Percentiles rank a stretch among this genome's conserved stretches.
Conservation (phyloP, 2,113 vertebrate species). For the Tyrannus savana region DNA sequence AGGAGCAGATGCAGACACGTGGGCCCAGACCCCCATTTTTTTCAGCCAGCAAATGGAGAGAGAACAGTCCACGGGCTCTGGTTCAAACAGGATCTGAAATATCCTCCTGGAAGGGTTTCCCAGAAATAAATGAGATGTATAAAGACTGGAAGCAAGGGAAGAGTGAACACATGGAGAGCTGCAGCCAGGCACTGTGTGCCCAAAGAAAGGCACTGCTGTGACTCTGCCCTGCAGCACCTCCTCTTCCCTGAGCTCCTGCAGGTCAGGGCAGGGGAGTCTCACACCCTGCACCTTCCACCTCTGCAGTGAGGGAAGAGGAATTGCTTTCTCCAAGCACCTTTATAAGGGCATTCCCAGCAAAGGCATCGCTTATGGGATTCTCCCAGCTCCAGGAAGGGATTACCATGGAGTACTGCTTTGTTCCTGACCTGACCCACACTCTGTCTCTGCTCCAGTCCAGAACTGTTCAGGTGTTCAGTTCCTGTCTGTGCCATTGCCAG, state of each 20-base stretch:
- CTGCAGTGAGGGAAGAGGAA: not conserved
- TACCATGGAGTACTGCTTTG: rapidly evolving
- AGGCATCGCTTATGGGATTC: not conserved
- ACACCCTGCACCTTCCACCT: rapidly evolving
- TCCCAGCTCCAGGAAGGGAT: not conserved
- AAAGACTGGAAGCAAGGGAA: not conserved
- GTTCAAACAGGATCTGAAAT: constrained; percentile 13
- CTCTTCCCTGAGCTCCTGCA: not conserved
- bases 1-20: not conserved
- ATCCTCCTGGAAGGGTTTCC: not conserved
- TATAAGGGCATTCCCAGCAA: not conserved
- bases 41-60: not conserved
- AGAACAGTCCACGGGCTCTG: not conserved
- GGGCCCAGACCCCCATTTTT: not conserved
- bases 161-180: not conserved
- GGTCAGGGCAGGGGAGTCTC: not conserved
- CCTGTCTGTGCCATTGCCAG: not conserved
- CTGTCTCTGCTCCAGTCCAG: not conserved
- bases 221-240: not conserved
- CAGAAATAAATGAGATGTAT: not conserved
- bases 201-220: not conserved
- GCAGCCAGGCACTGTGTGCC: not conserved
- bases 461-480: not conserved
- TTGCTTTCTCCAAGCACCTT: not conserved
- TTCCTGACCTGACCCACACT: not conserved